Evolutionary conservation across 2,797 vertebrate species (phyloP).

Genomic region (Sus cebifrons): DNA sequence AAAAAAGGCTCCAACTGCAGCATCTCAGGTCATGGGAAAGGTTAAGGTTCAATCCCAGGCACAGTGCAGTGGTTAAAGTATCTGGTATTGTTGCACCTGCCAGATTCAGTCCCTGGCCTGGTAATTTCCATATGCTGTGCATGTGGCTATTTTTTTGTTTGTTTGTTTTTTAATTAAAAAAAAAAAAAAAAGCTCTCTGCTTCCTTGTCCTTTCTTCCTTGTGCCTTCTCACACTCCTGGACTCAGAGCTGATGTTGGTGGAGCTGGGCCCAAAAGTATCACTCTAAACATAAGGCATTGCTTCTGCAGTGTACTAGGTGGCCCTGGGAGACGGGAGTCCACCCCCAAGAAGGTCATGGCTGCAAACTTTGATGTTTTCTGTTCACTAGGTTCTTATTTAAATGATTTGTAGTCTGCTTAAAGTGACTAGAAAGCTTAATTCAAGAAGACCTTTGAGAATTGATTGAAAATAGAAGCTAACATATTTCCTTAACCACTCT

Average conservation of each 20-base stretch:
- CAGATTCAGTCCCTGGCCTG: too few relatives aligned
- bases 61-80: too few relatives aligned
- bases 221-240: background rate
- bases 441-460: constrained; percentile 35
- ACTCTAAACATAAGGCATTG: too few relatives aligned
- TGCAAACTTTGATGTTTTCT: background rate
- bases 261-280: background rate
- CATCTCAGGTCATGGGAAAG: too few relatives aligned
- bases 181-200: background rate
- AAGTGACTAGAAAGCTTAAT: constrained; percentile 1
- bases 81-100: too few relatives aligned
- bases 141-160: too few relatives aligned
- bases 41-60: too few relatives aligned
- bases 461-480: constrained; percentile 53
- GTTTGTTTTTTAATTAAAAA: too few relatives aligned
- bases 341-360: background rate
- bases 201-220: background rate
- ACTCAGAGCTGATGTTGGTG: background rate
- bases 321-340: background rate
- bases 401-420: background rate
- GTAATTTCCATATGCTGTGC: too few relatives aligned
- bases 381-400: background rate
- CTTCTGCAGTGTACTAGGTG: rapidly evolving
- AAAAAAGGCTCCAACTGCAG: too few relatives aligned
- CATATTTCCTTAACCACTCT: background rate